Percentiles rank a stretch among this genome's conserved stretches.
phyloP scores from a whole-genome alignment of 2,888 invertebrate genomes.

The Ophion ellenae region DNA sequence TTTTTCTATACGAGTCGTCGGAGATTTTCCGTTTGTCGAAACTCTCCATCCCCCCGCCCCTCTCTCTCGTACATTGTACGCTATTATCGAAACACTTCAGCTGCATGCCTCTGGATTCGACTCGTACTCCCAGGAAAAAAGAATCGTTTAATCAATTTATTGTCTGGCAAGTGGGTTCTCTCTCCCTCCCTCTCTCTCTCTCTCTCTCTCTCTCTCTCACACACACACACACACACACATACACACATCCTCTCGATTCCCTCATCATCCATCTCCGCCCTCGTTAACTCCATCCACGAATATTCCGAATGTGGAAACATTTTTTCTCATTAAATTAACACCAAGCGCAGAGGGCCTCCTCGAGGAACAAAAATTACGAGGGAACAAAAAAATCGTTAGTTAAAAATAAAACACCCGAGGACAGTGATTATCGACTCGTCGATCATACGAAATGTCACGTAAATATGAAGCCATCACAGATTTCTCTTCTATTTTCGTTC shows the following conservation, averaged over 20 bases:
- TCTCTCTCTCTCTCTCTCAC: background rate
- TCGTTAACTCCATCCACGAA: constrained; percentile 6
- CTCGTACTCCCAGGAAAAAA: constrained; percentile 5
- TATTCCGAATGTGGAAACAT: background rate
- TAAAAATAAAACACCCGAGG: constrained; percentile 1
- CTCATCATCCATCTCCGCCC: constrained; percentile 13
- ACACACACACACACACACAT: background rate
- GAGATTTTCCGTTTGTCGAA: constrained; percentile 23
- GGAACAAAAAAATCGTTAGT: too few relatives aligned
- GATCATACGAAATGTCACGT: constrained; percentile 19
- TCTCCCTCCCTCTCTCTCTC: background rate
- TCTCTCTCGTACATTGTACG: constrained; percentile 16
- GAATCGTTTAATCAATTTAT: constrained; percentile 30
- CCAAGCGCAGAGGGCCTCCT: too few relatives aligned
- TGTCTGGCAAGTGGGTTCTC: constrained; percentile 4
- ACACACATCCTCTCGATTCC: background rate
- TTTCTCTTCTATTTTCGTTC: constrained; percentile 26
- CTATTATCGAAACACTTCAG: constrained; percentile 22
- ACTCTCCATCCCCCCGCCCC: background rate
- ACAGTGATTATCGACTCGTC: constrained; percentile 5
- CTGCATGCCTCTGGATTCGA: constrained; percentile 9
- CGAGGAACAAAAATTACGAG: background rate
- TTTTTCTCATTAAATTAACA: background rate
- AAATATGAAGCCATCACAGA: constrained; percentile 32
- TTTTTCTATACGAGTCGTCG: constrained; percentile 29